Base-by-base conservation (phyloP, 2,888 invertebrate species). In the Noctua fimbriata region DNA sequence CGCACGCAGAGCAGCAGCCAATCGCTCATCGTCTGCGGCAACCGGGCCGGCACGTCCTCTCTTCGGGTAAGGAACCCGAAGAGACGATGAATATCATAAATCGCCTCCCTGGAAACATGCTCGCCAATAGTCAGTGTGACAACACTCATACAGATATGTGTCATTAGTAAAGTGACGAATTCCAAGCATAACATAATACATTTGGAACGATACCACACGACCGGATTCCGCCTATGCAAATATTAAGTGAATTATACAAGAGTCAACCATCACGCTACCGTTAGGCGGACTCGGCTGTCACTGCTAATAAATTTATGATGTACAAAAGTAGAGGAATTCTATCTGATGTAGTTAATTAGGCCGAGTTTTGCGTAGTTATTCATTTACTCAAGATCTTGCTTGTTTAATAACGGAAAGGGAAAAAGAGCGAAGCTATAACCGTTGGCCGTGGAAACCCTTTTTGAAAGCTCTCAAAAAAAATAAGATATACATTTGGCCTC, bases 181-280 rank as follows among this genome's bases (percentile, higher is more conserved):
- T 73, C 77, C 76, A 70, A 70, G 28, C 66, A 77, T 85, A 85
- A 73, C n/a, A 74, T 86, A 81, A 80, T 78, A 86, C 58, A 78
- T 80, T 74, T 55, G 49, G 47, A 87, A 77, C 41, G 86, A 83
- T 78, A 81, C 67, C 79, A 82, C 69, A 67, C 78, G 79, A 84
- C 88, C 85, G 87, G 84, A 86, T 85, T 83, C 85, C 84, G 58
- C n/a, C 28, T 81, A 87, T 89, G 88, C 85, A 89, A 89, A 89
- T 89, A 82, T 83, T 69, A 80, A 69, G 73, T 89, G 82, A 88
- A 79, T 85, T 85, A 87, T 86, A 84, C 76, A 66, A 79, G 72
- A 81, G 60, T 55, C 82, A 82, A 78, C 47, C 85, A 89, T 88
- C 86, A 83, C 82, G 89, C 89, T 87, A 89, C 91, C 89, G 88